Conservation (phyloP, 2,113 vertebrate genomes). For the Atrichornis clamosus region DNA sequence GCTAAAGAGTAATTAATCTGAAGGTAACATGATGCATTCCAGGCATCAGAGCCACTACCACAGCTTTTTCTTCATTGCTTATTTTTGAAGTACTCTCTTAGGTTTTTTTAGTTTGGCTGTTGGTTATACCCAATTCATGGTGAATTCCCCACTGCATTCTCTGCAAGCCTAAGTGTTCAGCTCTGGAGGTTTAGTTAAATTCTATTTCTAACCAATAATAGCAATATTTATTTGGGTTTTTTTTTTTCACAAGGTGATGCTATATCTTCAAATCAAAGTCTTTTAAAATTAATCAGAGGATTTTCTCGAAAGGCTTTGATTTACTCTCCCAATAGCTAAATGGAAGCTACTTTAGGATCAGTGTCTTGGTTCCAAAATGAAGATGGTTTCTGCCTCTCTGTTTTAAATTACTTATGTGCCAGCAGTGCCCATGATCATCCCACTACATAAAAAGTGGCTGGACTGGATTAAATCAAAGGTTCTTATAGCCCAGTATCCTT, state of each 20-base stretch:
- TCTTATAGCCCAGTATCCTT: neutral
- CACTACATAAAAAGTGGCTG: neutral
- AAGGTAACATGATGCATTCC: neutral
- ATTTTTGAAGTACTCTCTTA: neutral
- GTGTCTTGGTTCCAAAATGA: neutral
- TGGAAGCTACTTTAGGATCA: neutral
- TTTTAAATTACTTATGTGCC: neutral
- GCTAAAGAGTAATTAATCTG: neutral
- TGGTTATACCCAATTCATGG: neutral
- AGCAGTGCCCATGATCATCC: neutral
- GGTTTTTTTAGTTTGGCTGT: neutral
- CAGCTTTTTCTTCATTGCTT: neutral
- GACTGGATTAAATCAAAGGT: neutral
- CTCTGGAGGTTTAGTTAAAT: neutral
- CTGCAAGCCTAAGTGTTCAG: neutral
- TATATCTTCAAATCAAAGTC: neutral
- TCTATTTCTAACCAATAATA: neutral
- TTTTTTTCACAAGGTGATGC: neutral
- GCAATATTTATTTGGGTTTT: neutral
- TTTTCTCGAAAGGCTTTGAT: neutral
- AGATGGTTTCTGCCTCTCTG: neutral
- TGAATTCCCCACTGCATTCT: neutral
- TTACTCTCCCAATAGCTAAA: neutral
- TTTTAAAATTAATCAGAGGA: neutral
- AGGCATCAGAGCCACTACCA: neutral